These are phyloP conservation scores for Xylophagus ater DNA, from an alignment of 2,888 invertebrate species.

Conservation along the genomic window DNA sequence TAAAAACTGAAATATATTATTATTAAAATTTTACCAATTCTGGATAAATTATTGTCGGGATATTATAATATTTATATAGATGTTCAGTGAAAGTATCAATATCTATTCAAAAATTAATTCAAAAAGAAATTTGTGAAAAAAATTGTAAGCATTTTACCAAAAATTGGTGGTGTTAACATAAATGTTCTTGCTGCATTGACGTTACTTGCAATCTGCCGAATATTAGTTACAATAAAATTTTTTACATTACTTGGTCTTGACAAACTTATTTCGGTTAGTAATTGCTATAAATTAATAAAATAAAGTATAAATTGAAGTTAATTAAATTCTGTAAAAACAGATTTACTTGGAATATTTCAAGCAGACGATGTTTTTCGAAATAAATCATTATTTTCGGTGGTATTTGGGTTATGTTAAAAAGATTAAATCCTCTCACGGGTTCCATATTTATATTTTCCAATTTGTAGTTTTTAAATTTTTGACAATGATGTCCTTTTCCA, in stretches of 20 bases:
- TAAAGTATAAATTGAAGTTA: neutral
- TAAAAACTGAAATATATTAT: no score
- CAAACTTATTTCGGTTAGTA: conserved; percentile 12
- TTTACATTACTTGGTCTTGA: conserved; percentile 15
- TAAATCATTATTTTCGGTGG: conserved; percentile 20
- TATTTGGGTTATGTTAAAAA: no score
- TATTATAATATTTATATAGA: conserved; percentile 3
- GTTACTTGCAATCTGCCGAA: conserved; percentile 15
- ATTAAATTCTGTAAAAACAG: neutral
- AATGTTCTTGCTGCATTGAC: conserved; percentile 14
- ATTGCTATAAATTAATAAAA: conserved; percentile 11
- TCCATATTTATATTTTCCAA: no score
- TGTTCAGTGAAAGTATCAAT: neutral
- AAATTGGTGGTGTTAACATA: conserved; percentile 12
- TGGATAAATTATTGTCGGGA: conserved; percentile 4
- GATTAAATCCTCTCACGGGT: no score
- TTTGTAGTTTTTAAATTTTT: no score
- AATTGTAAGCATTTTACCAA: conserved; percentile 12
- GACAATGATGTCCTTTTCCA: no score
- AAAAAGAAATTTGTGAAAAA: neutral
- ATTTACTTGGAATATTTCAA: conserved; percentile 27
- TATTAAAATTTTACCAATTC: conserved; percentile 3
- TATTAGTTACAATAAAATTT: conserved; percentile 15
- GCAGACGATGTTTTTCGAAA: conserved; percentile 31
- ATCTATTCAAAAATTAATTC: neutral